Conservation (phyloP, 2,113 vertebrate species). For the Rhombomys opimus region DNA sequence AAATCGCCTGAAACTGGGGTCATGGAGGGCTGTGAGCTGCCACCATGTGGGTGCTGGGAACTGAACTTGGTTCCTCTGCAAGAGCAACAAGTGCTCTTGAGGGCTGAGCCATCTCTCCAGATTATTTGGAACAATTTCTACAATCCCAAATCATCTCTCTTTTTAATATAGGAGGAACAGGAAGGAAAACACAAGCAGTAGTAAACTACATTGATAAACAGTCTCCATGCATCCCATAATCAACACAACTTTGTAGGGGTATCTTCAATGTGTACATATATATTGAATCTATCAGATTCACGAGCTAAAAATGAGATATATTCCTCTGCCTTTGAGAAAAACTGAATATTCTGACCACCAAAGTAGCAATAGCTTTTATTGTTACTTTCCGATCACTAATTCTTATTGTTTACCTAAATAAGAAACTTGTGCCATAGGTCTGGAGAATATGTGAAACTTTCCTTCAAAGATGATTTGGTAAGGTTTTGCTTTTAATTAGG, state of each 20-base stretch:
- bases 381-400: not conserved
- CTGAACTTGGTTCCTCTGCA: not conserved
- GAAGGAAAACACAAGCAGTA: not conserved
- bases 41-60: not conserved
- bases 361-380: not conserved
- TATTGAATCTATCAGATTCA: not conserved
- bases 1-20: not conserved
- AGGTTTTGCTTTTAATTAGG: not conserved
- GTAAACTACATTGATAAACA: constrained; percentile 33
- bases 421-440: constrained; percentile 24
- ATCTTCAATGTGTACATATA: not conserved
- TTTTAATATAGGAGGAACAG: not conserved
- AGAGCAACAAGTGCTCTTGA: not conserved
- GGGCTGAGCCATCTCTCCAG: not conserved
- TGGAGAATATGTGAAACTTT: constrained; percentile 1
- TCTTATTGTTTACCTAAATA: constrained; percentile 42
- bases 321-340: not conserved
- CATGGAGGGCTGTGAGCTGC: not conserved
- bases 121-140: constrained; percentile 30
- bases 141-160: not conserved
- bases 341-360: not conserved
- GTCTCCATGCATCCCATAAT: not conserved
- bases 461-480: constrained; percentile 37
- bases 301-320: not conserved
- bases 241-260: not conserved